Evolutionary conservation across 2,113 vertebrate species (phyloP).

Genomic region (Arenaria interpres): DNA sequence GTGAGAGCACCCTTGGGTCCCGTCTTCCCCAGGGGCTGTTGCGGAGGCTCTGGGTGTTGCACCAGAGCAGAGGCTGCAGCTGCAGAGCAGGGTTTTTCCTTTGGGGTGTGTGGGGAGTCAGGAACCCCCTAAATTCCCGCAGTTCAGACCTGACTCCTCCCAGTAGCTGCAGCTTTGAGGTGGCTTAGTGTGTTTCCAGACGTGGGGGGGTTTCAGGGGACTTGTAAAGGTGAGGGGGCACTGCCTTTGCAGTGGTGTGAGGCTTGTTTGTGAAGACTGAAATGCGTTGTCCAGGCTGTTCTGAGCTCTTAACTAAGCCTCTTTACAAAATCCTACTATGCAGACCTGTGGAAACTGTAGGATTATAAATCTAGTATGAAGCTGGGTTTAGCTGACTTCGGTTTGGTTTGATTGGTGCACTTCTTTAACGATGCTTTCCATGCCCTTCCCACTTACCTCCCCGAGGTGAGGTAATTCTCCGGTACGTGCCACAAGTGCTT

Average conservation of each 20-base stretch:
- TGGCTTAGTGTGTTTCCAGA: not conserved
- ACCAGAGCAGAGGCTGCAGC: not conserved
- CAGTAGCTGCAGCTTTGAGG: not conserved
- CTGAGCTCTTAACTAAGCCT: not conserved
- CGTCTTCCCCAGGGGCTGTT: not conserved
- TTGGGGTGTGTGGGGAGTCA: not conserved
- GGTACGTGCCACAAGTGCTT: not conserved
- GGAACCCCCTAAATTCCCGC: not conserved
- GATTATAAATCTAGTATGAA: not conserved
- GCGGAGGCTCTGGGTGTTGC: not conserved
- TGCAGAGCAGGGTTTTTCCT: not conserved
- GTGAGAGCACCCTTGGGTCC: not conserved
- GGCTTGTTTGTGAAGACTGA: not conserved
- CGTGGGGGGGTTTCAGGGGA: fast-evolving
- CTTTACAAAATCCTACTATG: not conserved
- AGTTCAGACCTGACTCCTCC: not conserved
- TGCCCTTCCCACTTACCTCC: not conserved
- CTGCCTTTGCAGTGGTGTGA: not conserved
- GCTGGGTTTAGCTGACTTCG: not conserved
- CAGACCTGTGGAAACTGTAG: not conserved
- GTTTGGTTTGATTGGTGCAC: not conserved
- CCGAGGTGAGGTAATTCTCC: not conserved
- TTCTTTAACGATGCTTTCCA: not conserved
- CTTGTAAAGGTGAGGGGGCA: too few species aligned
- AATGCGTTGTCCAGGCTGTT: not conserved